These are phyloP conservation scores for Enteromius treurensis DNA, from an alignment of 2,797 vertebrate species.

Conservation along the genomic window DNA sequence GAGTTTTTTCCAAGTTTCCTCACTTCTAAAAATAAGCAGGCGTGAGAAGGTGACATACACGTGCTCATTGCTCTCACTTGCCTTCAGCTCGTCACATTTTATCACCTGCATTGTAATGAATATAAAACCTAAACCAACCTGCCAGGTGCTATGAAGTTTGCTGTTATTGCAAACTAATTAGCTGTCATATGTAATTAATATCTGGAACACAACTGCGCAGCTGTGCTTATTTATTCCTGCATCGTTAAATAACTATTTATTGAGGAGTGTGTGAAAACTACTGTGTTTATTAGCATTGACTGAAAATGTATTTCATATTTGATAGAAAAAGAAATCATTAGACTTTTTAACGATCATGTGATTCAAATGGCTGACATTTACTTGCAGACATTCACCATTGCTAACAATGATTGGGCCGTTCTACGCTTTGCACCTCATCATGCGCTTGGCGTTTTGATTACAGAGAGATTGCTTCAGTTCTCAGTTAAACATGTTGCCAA, in stretches of 20 bases:
- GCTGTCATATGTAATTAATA: conserved; percentile 57
- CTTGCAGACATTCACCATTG: background rate
- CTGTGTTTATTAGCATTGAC: conserved; percentile 40
- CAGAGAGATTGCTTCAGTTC: conserved; percentile 23
- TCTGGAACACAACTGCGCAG: conserved; percentile 46
- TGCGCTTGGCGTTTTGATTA: conserved; percentile 37
- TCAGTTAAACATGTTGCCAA: conserved; percentile 29
- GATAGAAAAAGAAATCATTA: conserved; percentile 29
- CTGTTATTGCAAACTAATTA: conserved; percentile 49
- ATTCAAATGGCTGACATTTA: background rate
- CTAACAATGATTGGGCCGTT: conserved; percentile 3
- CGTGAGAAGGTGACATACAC: conserved; percentile 39
- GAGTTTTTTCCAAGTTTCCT: conserved; percentile 44
- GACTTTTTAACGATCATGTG: background rate
- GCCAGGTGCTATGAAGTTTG: conserved; percentile 51
- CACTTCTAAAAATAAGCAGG: conserved; percentile 50
- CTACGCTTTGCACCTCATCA: conserved; percentile 28
- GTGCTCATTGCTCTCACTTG: conserved; percentile 8
- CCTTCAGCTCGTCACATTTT: conserved; percentile 49
- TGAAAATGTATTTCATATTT: conserved; percentile 31
- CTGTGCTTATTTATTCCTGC: conserved; percentile 42
- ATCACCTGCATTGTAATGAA: conserved; percentile 50
- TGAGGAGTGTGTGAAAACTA: conserved; percentile 43
- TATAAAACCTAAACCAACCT: conserved; percentile 37
- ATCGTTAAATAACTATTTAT: conserved; percentile 40